Base-by-base conservation (phyloP, 2,113 vertebrate genomes). In the Dolichotis patagonum region DNA sequence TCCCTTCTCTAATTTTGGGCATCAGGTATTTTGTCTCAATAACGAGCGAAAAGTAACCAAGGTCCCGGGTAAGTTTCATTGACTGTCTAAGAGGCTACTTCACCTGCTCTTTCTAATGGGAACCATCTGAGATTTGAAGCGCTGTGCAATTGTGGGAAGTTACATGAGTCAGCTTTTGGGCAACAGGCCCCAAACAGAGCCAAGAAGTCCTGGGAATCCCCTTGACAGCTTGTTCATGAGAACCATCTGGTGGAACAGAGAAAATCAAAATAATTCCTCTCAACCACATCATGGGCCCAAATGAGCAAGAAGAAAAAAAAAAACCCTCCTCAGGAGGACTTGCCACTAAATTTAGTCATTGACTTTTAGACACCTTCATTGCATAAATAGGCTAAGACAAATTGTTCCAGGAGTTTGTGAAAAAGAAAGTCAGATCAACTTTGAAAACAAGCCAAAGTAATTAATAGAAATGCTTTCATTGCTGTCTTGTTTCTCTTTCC, bases 401-500 rank as follows among this genome's bases (percentile, higher is more conserved):
- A 97, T 67, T 78, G 12, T 97, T 95, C 65, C 1, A 12, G 52
- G 89, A 91, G 60, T 67, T 96, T 97, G 78, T 35, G 12, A 26
- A 78, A 87, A 43, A 87, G 89, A 95, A 96, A 88, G 46, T 54
- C 94, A 93, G 56, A 94, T 90, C 85, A 96, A 97, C 92, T 96
- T 65, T 94, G 97, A 97, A 98, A 85, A 60, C 0, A 22, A 97
- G 71, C 95, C 89, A 98, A 97, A 96, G 97, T 85, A 95, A 97
- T 96, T 96, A 98, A 98, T 95, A 96, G 88, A 98, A 97, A 85
- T 65, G 17, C 52, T 96, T 98, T 97, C 62, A 73, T 58, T 95
- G 82, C 91, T 98, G 84, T 75, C 89, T 97, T 96, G 63, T 97
- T 98, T 98, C 88, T 30, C 67, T 97, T 80, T 90, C 95, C 98